Evolutionary conservation across 2,113 vertebrate species (phyloP).

Genomic region (pig (Sus scrofa)): T2T-Sscrofa CM000824.6:161837501-161838000

Average conservation of each 20-base stretch:
- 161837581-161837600: background rate
- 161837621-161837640: background rate
- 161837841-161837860: conserved; percentile 16
- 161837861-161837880: conserved; percentile 34
- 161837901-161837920: conserved; percentile 22
- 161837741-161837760: conserved; percentile 3
- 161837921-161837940: background rate
- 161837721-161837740: background rate
- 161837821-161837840: conserved; percentile 2
- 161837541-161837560: background rate
- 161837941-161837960: background rate
- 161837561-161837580: background rate
- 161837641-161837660: background rate
- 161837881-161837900: conserved; percentile 43
- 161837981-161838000: background rate
- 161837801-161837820: background rate
- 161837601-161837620: background rate
- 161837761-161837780: conserved; percentile 20
- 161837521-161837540: background rate
- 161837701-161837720: background rate
- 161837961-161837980: background rate
- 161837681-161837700: conserved; percentile 9
- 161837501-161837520: background rate
- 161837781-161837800: background rate
- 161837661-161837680: background rate